Base-by-base conservation (phyloP, 2,113 vertebrate species). In the Ptilorrhoa leucosticta region DNA sequence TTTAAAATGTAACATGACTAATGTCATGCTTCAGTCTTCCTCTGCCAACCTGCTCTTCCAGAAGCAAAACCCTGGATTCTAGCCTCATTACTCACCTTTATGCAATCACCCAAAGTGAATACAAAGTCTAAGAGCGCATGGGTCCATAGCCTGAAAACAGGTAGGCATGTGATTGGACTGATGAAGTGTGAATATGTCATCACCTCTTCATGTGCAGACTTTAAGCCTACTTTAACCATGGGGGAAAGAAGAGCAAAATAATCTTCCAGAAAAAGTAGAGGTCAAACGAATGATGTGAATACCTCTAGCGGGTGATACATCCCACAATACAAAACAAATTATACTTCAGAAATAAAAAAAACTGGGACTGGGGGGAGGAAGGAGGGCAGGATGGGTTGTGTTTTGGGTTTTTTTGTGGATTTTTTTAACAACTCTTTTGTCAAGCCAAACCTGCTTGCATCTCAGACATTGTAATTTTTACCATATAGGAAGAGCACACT, bases 341-440 rank as follows among this genome's bases (percentile, higher is more conserved):
- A 39, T 21, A 77, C 3, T 27, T 44, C 4, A 81, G 42, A 13
- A 61, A 72, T 12, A 20, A 70, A 35, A 5, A 2, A 4, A 13
- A 13, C n/a, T 3, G 1, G 0, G 6, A 2, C 3, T 4, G 8
- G 13, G 7, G 6, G 4, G 4, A 44, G 7, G 13, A 54, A n/a
- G 10, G 15, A 65, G 20, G 20, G 30, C 20, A 6, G 11, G 31
- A 8, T 11, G 11, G 6, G 17, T 15, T 18, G 6, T 42, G 6
- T 33, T 76, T 33, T 40, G 3, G 1, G 3, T 11, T 37, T 42
- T 27, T 39, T 53, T 30, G 7, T 21, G 18, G 2, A 14, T 39
- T 54, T 47, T 71, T 78, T 17, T 48, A 86, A 44, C 4, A 44
- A 58, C 15, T 40, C 6, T 56, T 47, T 51, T 27, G 6, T 11